These are phyloP conservation scores for Spialia ferax DNA, from an alignment of 2,888 invertebrate genomes.

Conservation along the genomic window DNA sequence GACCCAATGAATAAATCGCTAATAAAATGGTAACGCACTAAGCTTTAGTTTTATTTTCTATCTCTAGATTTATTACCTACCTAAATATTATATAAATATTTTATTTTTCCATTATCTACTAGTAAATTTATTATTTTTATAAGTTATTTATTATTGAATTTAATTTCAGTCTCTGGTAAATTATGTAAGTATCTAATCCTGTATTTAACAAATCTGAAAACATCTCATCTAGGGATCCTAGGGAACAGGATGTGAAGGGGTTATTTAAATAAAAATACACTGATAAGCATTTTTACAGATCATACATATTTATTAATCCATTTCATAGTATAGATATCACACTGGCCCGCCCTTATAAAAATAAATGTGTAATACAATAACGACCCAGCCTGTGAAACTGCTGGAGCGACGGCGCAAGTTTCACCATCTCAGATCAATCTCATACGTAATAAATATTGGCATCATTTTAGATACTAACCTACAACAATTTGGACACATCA, in stretches of 20 bases:
- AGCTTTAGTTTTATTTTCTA: constrained; percentile 5
- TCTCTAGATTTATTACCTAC: too few relatives aligned
- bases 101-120: too few relatives aligned
- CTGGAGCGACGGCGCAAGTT: constrained; percentile 71
- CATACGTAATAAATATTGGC: constrained; percentile 72
- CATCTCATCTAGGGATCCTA: too few relatives aligned
- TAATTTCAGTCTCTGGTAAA: too few relatives aligned
- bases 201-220: too few relatives aligned
- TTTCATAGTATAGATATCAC: constrained; percentile 87
- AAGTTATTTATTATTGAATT: too few relatives aligned
- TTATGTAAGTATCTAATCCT: too few relatives aligned
- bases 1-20: constrained; percentile 46
- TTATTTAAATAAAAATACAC: constrained; percentile 48
- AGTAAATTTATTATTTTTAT: too few relatives aligned
- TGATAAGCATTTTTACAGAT: constrained; percentile 85
- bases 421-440: constrained; percentile 51
- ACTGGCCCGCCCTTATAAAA: constrained; percentile 87
- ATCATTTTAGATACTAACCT: constrained; percentile 72
- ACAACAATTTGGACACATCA: constrained; percentile 78
- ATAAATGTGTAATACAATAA: constrained; percentile 85
- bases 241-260: not conserved
- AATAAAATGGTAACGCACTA: constrained; percentile 3
- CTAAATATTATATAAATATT: too few relatives aligned
- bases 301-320: constrained; percentile 87
- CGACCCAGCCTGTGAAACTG: constrained; percentile 71